phyloP scores from a whole-genome alignment of 2,113 vertebrate species.

The Hypocryptadius cinnamomeus region DNA sequence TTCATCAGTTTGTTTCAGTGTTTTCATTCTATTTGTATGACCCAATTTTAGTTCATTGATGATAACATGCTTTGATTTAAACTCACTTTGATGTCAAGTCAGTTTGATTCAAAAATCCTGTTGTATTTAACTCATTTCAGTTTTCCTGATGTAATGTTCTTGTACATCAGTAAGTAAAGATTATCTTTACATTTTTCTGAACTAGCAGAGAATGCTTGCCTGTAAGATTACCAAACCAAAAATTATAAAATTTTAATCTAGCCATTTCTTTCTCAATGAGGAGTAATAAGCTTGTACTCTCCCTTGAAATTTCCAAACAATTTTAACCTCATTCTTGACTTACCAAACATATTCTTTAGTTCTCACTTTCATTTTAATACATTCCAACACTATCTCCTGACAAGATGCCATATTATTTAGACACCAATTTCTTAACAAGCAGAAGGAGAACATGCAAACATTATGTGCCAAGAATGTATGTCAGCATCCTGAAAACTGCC shows the following conservation, averaged over 20 bases:
- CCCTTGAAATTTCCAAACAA: background rate
- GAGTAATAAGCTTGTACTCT: background rate
- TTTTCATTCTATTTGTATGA: conserved; percentile 57
- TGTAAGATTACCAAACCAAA: background rate
- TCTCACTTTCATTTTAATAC: conserved; percentile 7
- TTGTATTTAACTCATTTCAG: conserved; percentile 61
- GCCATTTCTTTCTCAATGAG: background rate
- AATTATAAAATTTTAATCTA: background rate
- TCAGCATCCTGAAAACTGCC: background rate
- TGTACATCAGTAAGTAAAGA: background rate
- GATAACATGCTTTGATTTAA: conserved; percentile 62
- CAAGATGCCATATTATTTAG: background rate
- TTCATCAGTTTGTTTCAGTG: conserved; percentile 20
- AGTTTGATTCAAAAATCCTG: conserved; percentile 53
- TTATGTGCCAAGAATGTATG: background rate
- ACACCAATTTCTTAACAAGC: conserved; percentile 16
- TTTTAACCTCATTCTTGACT: conserved; percentile 7
- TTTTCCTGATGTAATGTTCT: conserved; percentile 14
- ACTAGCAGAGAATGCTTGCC: background rate
- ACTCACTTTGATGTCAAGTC: conserved; percentile 53
- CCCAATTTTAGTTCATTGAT: conserved; percentile 57
- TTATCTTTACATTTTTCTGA: background rate
- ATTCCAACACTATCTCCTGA: background rate
- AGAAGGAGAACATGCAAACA: background rate
- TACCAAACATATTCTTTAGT: background rate